Base-by-base conservation (phyloP, 2,797 vertebrate genomes). In the Thalassophryne amazonica region DNA sequence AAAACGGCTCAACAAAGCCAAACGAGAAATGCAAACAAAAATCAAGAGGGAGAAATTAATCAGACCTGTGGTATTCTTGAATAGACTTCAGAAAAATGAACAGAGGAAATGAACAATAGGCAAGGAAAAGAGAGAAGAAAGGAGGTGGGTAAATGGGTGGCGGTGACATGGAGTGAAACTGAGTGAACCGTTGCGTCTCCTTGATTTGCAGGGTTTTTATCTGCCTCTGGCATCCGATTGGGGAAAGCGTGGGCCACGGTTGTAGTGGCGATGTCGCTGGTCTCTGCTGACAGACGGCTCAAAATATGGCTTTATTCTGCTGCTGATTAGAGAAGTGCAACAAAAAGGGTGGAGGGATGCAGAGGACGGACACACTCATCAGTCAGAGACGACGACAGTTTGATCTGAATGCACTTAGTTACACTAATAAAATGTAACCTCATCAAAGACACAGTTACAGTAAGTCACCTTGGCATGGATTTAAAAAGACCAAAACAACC, bases 241-340 rank as follows among this genome's bases (percentile, higher is more conserved):
- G 76, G 64, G 80, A 83, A 87, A 86, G 84, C 83, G 76, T 83
- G 80, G 85, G 86, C 76, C 25, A 56, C 2, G 69, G 63, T 71
- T 71, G 69, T 69, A 73, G 68, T 53, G 69, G 81, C 70, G 80
- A 85, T 75, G 47, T 15, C 39, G 68, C 69, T 30, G 78, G 65
- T 73, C 50, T 2, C 45, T 10, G 88, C 49, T 87, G 89, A 92
- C 85, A 91, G 87, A 87, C 76, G 42, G 63, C 39, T 55, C 83
- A 88, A 83, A 91, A 90, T 86, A 90, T 49, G 15, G 61, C 80
- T 85, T 77, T 87, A 73, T 86, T 88, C 82, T 78, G 46, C 61
- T 60, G 51, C 80, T 92, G 90, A 92, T 92, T 91, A 92, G 90
- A 91, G 85, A 80, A 57, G 59, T 60, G 59, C 70, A 83, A 64